These are phyloP conservation scores for Helarctos malayanus DNA, from an alignment of 2,797 vertebrate species.

Conservation along the genomic window DNA sequence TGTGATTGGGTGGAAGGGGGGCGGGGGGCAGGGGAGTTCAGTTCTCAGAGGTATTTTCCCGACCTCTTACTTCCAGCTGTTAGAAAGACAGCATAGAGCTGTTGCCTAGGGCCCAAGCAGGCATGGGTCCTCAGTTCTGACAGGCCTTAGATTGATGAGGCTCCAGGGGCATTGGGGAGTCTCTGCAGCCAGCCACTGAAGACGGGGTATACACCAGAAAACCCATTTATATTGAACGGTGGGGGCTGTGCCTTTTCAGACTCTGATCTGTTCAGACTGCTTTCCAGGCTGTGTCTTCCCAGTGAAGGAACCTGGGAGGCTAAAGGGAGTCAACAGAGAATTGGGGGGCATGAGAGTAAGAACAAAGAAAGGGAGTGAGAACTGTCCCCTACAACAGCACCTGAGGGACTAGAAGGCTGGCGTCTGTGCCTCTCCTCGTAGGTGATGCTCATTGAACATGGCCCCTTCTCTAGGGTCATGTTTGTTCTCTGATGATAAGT, in stretches of 20 bases:
- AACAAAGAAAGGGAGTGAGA: neutral
- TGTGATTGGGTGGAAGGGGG: neutral
- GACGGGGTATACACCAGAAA: neutral
- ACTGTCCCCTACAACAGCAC: neutral
- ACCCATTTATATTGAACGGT: fast-evolving
- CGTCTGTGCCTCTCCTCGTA: neutral
- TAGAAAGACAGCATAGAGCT: neutral
- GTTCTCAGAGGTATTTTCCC: neutral
- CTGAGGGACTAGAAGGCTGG: neutral
- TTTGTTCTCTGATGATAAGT: neutral
- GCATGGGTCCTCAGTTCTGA: neutral
- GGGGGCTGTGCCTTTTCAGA: neutral
- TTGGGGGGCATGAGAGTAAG: neutral
- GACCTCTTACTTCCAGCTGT: neutral
- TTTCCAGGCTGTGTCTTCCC: neutral
- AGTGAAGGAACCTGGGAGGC: neutral
- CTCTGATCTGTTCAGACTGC: neutral
- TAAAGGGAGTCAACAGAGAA: neutral
- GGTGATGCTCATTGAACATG: neutral
- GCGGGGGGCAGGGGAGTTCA: no score
- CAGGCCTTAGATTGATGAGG: neutral
- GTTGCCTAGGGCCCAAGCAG: neutral
- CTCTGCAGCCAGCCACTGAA: neutral
- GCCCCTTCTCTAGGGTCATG: no score
- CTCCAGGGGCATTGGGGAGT: neutral